Base-by-base conservation (phyloP, 2,797 vertebrate genomes). In the Pelochelys cantorii region DNA sequence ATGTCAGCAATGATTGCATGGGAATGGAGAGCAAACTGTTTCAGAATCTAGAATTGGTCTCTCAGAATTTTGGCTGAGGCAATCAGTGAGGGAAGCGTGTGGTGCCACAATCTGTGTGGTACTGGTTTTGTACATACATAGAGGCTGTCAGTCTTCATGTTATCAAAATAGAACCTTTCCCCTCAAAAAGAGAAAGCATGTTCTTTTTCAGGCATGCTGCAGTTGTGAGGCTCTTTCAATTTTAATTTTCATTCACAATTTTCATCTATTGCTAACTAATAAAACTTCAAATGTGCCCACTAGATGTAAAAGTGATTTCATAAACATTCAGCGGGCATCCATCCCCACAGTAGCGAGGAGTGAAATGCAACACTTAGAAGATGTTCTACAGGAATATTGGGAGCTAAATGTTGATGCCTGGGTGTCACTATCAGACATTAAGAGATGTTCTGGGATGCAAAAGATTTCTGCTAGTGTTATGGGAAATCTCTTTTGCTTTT, bases 1-100 rank as follows among this genome's bases (percentile, higher is more conserved):
- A 18, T 71, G 29, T 75, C 8, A 68, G 11, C 23, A 83, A 23
- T 57, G 25, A 88, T 23, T 87, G 3, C 0, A 0, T 18, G 23
- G 10, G 65, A 20, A 27, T 7, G 37, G 15, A 22, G 14, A n/a
- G 5, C 5, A 1, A 88, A 65, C 1, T 54, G 23, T 14, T 34
- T 81, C 37, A 62, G 25, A 86, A 18, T 62, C 11, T 25, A 59
- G 23, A 83, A 56, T 1, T 7, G 15, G 1, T 42, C 5, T 31
- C 27, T 57, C 12, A 53, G 55, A 4, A 13, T n/a, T 20, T 27
- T 88, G 15, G 0, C 10, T 74, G 3, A 5, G 12, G 3, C 1
- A 10, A 2, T 0, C 20, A 3, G 3, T 34, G 18, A 68, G 5
- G 14, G 27, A 90, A 3, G 3, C 4, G 5, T 3, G 0, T 31